Evolutionary conservation across 2,888 invertebrate species (phyloP).

Genomic region (Strigamia transsilvanica): DNA sequence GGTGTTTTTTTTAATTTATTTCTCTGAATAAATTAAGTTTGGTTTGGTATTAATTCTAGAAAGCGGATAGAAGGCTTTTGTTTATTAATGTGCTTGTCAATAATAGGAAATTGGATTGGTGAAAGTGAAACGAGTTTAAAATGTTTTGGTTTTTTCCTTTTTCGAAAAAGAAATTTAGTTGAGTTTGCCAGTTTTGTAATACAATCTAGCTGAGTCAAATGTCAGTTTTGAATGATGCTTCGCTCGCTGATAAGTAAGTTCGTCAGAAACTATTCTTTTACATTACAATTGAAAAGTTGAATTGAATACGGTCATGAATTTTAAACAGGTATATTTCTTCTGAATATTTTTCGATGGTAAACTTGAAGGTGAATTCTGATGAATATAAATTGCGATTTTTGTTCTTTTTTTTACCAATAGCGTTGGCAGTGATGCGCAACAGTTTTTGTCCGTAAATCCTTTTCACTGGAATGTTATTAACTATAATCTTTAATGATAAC

Average conservation of each 20-base stretch:
- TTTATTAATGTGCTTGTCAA: no score
- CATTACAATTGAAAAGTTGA: neutral
- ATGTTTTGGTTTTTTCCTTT: neutral
- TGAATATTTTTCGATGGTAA: neutral
- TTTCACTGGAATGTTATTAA: neutral
- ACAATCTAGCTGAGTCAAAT: neutral
- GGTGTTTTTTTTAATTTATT: no score
- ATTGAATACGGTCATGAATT: neutral
- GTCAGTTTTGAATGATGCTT: slow-evolving; percentile 2
- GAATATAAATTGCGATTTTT: neutral
- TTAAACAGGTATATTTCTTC: neutral
- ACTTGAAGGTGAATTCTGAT: neutral
- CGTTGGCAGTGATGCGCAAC: no score
- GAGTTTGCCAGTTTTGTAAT: neutral
- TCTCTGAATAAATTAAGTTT: no score
- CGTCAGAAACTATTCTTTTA: neutral
- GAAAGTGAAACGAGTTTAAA: neutral
- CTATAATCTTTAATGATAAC: neutral
- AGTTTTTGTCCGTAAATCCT: neutral
- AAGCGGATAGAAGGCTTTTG: neutral
- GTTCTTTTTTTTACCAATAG: no score
- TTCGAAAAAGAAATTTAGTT: neutral
- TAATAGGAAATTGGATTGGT: neutral
- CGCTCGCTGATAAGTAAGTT: neutral
- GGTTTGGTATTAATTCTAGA: no score